These are phyloP conservation scores for Oxyteleia sp. DNA, from an alignment of 2,888 invertebrate species.

Conservation along the genomic window DNA sequence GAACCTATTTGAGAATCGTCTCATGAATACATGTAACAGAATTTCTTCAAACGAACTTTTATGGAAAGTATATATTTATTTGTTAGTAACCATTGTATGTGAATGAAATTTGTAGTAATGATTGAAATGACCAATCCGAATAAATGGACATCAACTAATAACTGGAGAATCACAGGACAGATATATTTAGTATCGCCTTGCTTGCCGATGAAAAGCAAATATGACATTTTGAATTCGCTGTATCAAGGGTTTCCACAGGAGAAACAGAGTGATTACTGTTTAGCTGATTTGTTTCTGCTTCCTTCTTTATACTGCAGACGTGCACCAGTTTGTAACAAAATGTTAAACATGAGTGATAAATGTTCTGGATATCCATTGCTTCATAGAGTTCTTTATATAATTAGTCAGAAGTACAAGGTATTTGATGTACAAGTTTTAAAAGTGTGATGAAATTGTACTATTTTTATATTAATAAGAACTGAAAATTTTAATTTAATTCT, in stretches of 20 bases:
- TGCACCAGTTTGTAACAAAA: conserved; percentile 14
- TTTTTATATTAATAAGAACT: no score
- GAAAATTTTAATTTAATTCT: no score
- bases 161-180: conserved; percentile 5
- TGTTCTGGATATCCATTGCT: no score
- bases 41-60: no score
- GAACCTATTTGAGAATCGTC: conserved; percentile 3
- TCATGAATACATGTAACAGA: conserved; percentile 7
- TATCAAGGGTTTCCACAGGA: conserved; percentile 58
- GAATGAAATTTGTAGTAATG: no score
- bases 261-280: conserved; percentile 56
- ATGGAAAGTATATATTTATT: no score
- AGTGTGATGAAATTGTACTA: no score
- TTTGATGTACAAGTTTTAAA: no score
- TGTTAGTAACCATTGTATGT: no score
- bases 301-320: not conserved
- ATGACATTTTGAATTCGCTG: conserved; percentile 26
- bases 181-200: not conserved
- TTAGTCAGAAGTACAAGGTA: no score
- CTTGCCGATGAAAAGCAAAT: not conserved
- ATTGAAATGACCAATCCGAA: conserved; percentile 30
- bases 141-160: conserved; percentile 12
- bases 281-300: conserved; percentile 28
- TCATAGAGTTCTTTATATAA: no score
- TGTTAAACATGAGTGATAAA: no score